Conservation (phyloP, 2,113 vertebrate species). For the Forbesichthys agassizii region DNA sequence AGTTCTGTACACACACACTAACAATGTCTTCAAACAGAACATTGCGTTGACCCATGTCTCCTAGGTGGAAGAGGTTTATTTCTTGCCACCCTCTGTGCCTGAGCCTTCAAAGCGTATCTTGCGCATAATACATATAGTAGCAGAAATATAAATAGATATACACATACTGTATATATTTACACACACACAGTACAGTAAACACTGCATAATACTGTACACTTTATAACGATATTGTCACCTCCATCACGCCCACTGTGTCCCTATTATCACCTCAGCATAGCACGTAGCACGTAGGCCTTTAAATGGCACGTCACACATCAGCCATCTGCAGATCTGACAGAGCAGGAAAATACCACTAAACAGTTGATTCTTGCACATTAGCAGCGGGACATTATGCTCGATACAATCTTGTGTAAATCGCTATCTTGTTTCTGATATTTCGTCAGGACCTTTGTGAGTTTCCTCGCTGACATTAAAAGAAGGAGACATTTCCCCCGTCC, state of each 20-base stretch:
- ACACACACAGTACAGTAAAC: no score
- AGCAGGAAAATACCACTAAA: background rate
- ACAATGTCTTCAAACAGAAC: no score
- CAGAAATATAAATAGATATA: no score
- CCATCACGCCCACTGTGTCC: constrained; percentile 2
- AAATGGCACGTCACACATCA: constrained; percentile 10
- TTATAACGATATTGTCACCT: background rate
- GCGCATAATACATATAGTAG: no score
- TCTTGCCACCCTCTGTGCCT: no score
- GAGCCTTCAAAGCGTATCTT: no score
- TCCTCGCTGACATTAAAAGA: constrained; percentile 59
- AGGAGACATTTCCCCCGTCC: constrained; percentile 56
- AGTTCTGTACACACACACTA: no score
- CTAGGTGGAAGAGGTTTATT: no score
- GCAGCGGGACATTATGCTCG: background rate
- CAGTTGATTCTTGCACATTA: background rate
- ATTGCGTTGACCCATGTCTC: no score
- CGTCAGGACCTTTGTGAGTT: constrained; percentile 39
- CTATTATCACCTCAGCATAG: constrained; percentile 20
- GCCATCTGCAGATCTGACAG: background rate
- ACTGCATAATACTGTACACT: background rate
- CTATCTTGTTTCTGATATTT: constrained; percentile 19
- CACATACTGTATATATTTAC: no score
- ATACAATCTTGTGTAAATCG: constrained; percentile 17
- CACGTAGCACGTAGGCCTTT: constrained; percentile 1